Base-by-base conservation (phyloP, 2,888 invertebrate genomes). In the Platerodrilus igneus region DNA sequence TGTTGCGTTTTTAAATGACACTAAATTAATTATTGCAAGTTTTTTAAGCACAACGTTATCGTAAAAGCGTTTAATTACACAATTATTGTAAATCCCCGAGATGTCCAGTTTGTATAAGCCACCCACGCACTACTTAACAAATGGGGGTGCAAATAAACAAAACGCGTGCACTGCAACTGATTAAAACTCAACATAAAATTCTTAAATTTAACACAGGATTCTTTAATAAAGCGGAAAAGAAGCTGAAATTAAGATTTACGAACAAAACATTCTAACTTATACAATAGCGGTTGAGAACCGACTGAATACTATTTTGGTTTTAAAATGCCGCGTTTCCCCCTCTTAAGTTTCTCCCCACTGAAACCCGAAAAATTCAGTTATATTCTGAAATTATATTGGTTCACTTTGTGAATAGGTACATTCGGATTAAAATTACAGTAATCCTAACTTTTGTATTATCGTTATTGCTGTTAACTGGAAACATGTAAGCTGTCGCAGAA, bases 361-460 rank as follows among this genome's bases (percentile, higher is more conserved):
- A 22, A 23, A 31, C 37, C 48, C 52, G 37, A 51, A 53, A 54
- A 52, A 53, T 56, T 54, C 56, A 50, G 52, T 49, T 47, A 47
- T 49, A 54, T 47, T 37, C 54, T 56, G 54, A 52, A 56, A 54
- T 53, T 52, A 56, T 54, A 56, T 56, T 56, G 56, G 56, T 48
- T 52, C 47, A 46, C 39, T 47, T 42, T 39, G 36, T 47, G 49
- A 51, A 51, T 50, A 49, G 40, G 50, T 45, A 51, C 48, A 47
- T 37, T 50, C 51, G 22, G 44, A 41, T 41, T 39, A 37, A 37
- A 43, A 46, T 40, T 37, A 22, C 23, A 33, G 29, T 40, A 31
- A 37, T 37, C 26, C 23, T 29, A 19, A 29, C 16, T 23, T 36
- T n/a, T n/a, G n/a, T n/a, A n/a, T n/a, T n/a, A n/a, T n/a, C 18